Evolutionary conservation across 1,140 invertebrate genomes (phyloP), one percentile per base, ranked within the genome.

Genomic region (Zaprionus camerounensis): DNA sequence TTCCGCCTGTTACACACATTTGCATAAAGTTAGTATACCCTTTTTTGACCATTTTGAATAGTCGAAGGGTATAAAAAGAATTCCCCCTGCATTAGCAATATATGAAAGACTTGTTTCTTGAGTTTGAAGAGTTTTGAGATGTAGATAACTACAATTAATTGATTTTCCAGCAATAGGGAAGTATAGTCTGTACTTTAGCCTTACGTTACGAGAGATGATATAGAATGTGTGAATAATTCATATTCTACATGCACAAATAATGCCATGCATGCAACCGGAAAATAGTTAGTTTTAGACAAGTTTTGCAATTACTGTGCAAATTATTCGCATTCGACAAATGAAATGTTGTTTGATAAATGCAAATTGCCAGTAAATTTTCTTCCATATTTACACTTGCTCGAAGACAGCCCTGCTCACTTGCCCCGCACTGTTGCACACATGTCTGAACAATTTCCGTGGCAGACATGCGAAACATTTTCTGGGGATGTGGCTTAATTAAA

Each of bases 401-500:
- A 57, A 28, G 68, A 63, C 58, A 57, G 9, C 12, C 36, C 28
- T 12, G 9, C 20, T 24, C n/a, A 15, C 20, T n/a, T 1, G 5
- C 38, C 34, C 7, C 15, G 11, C 34, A 56, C 15, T 55, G 34
- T 22, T 36, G 51, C 51, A 57, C 51, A 57, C 41, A 75, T 70
- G 22, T 63, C 62, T 75, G 56, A 46, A 51, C 34, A 61, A 63
- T 56, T 65, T 76, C 15, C 61, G 38, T 59, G 55, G 44, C 68
- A 65, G 73, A 59, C 55, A 76, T 76, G 53, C 62, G 34, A 65
- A 55, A 34, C 56, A 66, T 76, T 65, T 76, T 71, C 31, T 26
- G 31, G 70, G 57, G 74, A 62, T 76, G 62, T 72, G 69, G 38
- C 38, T 76, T 76, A 76, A 76, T 76, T 76, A 76, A 76, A 76